Conservation (phyloP, 2,797 vertebrate genomes). For the Morus bassanus region DNA sequence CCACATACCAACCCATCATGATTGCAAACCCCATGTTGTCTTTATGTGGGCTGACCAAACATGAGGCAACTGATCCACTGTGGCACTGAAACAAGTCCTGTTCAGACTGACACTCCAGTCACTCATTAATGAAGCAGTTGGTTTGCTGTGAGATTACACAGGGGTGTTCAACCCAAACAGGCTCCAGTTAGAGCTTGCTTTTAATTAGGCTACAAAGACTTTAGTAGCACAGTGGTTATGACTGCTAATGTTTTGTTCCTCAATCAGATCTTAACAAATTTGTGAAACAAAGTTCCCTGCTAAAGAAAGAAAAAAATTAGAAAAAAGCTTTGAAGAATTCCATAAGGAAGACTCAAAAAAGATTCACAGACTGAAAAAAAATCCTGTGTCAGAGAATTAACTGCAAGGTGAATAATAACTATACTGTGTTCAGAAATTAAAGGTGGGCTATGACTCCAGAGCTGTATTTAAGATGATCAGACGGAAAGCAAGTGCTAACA, state of each 20-base stretch:
- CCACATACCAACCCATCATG: fast-evolving
- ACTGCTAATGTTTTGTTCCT: not conserved
- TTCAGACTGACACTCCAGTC: not conserved
- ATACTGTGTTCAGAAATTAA: not conserved
- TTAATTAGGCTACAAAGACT: not conserved
- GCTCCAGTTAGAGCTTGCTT: not conserved
- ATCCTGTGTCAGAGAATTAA: not conserved
- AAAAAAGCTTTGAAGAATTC: not conserved
- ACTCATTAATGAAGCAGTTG: not conserved
- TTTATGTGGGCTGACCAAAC: not conserved
- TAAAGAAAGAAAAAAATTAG: not conserved
- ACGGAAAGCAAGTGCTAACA: not conserved
- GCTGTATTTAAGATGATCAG: constrained; percentile 1
- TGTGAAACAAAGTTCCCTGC: not conserved
- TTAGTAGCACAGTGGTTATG: not conserved
- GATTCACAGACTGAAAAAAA: not conserved
- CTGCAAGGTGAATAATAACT: constrained; percentile 23
- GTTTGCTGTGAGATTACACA: not conserved
- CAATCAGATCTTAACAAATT: not conserved
- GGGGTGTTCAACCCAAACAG: not conserved
- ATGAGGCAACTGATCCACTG: not conserved
- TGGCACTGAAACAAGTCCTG: not conserved
- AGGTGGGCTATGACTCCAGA: not conserved
- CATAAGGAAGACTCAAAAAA: not conserved
- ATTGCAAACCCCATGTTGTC: fast-evolving